Evolutionary conservation across 2,797 vertebrate species (phyloP).

Genomic region (Periophthalmus magnuspinnatus): DNA sequence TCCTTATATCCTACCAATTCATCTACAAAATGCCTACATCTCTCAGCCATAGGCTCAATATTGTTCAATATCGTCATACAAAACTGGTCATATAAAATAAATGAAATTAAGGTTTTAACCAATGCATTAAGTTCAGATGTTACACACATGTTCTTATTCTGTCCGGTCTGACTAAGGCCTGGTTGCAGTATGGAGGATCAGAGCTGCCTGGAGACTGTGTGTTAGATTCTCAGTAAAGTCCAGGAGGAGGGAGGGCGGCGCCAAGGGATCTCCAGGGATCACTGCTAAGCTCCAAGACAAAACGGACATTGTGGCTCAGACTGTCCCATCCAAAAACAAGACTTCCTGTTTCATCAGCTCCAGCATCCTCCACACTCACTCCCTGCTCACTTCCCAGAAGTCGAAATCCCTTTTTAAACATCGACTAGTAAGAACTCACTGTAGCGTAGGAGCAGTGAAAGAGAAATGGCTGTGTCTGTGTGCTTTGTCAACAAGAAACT

Average conservation of each 20-base stretch:
- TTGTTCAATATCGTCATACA: background rate
- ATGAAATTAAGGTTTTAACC: background rate
- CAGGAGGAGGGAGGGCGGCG: conserved; percentile 16
- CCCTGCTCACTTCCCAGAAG: conserved; percentile 51
- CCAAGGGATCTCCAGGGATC: conserved; percentile 56
- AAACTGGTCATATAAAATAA: background rate
- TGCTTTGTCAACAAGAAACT: background rate
- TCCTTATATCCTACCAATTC: too few species aligned
- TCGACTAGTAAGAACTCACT: conserved; percentile 24
- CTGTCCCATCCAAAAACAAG: conserved; percentile 56
- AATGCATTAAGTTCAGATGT: conserved; percentile 16
- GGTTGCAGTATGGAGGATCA: conserved; percentile 46
- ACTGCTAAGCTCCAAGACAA: conserved; percentile 58
- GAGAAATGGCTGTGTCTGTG: background rate
- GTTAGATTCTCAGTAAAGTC: conserved; percentile 48
- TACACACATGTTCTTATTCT: conserved; percentile 42
- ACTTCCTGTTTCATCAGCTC: conserved; percentile 68
- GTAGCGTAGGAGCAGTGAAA: conserved; percentile 1
- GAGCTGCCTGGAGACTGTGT: conserved; percentile 52
- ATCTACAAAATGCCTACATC: too few species aligned
- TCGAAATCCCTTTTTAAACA: conserved; percentile 29
- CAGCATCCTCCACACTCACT: conserved; percentile 51
- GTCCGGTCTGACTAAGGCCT: conserved; percentile 49
- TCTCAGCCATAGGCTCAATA: too few species aligned
- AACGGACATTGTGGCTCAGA: conserved; percentile 66